Evolutionary conservation across 35 echinoderm and acorn worm species (phyloP), one percentile per base, ranked within the genome.

Genomic region (Apostichopus japonicus): DNA sequence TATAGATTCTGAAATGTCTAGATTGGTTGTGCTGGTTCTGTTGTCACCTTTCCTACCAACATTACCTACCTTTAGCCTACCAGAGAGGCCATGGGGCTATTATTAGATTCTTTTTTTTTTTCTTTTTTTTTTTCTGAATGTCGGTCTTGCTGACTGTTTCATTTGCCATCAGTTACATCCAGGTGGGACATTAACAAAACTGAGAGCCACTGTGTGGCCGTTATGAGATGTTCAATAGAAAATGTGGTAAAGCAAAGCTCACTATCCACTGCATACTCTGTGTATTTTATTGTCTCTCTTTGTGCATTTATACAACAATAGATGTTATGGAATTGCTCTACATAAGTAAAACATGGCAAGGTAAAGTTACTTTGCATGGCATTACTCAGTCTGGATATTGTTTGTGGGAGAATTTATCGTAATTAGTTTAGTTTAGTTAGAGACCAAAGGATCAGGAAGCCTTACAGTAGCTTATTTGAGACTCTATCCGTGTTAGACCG

Each of bases 1-100:
- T 83, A 83, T 55, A 83, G 51, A 83, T 54, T 83, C 80, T 83
- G 80, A 83, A 83, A 83, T 83, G 80, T 83, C 80, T 83, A 53
- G 80, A 15, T 17, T 83, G 52, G 27, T 83, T 55, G 80, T 83
- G 80, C 77, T 53, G 51, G 51, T 51, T 79, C 4, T 83, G 80
- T 83, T n/a, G 17, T 75, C 71, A 75, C 21, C 71, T n/a, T 75
- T 75, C 17, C 71, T 75, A 75, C 7, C 71, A 75, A 75, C 13
- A 15, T 75, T n/a, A 75, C 71, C 71, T 75, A 23, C 71, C 71
- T 8, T 21, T 75, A 75, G 5, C 71, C 71, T 21, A 19, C 71
- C 71, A 75, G 71, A 75, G 16, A 75, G 17, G 16, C 6, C 17
- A 23, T n/a, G 17, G 71, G 71, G 71, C 71, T 75, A 16, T 75